These are phyloP conservation scores for Thamnophis elegans DNA, from an alignment of 2,797 vertebrate genomes.

Conservation along the genomic window DNA sequence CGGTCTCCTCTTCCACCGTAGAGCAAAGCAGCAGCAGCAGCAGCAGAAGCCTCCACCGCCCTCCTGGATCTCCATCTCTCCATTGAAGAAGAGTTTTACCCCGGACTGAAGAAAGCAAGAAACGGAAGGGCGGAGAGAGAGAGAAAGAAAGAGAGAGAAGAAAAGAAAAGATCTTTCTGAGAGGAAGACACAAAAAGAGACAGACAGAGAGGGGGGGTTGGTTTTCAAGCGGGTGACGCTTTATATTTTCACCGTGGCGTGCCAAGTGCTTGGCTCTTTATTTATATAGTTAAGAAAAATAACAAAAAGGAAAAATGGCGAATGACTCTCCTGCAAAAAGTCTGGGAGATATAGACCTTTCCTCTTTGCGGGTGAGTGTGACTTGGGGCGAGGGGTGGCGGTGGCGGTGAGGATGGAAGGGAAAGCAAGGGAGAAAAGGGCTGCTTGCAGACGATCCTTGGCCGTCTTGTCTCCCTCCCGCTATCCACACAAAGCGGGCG, in stretches of 20 bases:
- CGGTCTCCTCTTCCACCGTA: background rate
- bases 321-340: conserved; percentile 97
- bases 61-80: conserved; percentile 17
- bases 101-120: conserved; percentile 56
- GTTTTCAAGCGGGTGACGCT: background rate
- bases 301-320: conserved; percentile 83
- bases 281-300: background rate
- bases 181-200: background rate
- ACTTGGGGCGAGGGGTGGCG: conserved; percentile 7
- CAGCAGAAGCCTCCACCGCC: background rate
- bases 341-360: conserved; percentile 96
- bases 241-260: background rate
- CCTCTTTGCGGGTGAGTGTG: conserved; percentile 88
- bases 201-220: too few relatives aligned
- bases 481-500: conserved; percentile 29
- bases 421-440: too few relatives aligned
- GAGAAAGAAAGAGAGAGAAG: background rate
- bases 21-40: background rate
- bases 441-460: background rate
- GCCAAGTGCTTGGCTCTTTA: background rate
- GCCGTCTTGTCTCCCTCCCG: background rate
- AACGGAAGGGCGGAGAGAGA: conserved; percentile 31
- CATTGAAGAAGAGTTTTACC: conserved; percentile 73
- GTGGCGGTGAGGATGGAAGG: background rate
- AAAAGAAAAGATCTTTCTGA: background rate